Percentiles rank a stretch among this genome's conserved stretches.
Conservation (phyloP, 2,113 vertebrate species). For the Gallinago media region DNA sequence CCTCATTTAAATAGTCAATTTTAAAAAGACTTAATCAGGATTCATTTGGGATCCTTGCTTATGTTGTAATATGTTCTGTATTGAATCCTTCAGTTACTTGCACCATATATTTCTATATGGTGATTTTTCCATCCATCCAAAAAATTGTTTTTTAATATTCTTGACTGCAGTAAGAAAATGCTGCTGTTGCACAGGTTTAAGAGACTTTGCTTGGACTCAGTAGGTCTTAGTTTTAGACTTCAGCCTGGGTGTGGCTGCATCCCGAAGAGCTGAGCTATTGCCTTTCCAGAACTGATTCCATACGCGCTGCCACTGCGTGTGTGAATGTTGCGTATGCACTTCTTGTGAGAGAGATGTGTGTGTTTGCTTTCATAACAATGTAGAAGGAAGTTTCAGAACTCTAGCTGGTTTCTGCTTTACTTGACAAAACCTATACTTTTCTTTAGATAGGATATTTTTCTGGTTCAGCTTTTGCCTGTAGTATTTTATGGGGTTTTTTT, state of each 20-base stretch:
- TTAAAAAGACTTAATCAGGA: background rate
- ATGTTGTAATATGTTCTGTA: background rate
- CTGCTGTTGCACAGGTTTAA: background rate
- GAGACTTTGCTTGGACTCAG: background rate
- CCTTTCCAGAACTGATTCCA: background rate
- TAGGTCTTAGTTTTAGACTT: background rate
- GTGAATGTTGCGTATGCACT: accelerated
- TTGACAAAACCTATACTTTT: background rate
- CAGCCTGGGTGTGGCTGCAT: background rate
- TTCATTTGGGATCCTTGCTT: background rate
- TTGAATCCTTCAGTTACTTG: background rate
- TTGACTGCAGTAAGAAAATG: background rate
- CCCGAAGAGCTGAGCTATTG: background rate
- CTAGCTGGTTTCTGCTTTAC: background rate
- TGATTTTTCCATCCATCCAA: background rate
- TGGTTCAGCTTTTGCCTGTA: background rate
- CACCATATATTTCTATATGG: background rate
- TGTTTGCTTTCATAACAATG: background rate
- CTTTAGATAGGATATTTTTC: background rate
- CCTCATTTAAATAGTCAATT: background rate
- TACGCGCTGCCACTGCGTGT: background rate
- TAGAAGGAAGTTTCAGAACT: background rate
- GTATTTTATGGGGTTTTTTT: background rate
- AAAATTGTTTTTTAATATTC: background rate
- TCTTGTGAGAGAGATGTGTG: background rate